Evolutionary conservation across 2,888 invertebrate genomes (phyloP).

Genomic region (Agelastica alni): DNA sequence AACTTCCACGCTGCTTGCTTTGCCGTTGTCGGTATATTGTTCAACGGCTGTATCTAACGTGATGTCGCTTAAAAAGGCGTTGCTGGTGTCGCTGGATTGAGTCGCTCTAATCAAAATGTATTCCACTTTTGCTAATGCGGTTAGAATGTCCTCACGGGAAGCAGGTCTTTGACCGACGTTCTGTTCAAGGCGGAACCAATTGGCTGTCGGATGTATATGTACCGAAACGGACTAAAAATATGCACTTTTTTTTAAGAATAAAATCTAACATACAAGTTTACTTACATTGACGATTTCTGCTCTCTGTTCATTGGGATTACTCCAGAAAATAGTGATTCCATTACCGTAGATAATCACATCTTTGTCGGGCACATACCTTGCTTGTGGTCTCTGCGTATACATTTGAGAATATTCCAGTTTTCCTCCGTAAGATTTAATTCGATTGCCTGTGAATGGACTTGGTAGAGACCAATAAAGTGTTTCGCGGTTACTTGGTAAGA

Average conservation of each 20-base stretch:
- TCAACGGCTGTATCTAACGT: conserved; percentile 82
- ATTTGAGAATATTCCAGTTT: conserved; percentile 73
- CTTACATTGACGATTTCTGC: conserved; percentile 67
- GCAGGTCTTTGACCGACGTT: conserved; percentile 62
- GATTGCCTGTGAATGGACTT: conserved; percentile 68
- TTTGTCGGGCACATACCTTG: conserved; percentile 66
- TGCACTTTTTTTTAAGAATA: background rate
- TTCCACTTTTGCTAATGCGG: conserved; percentile 80
- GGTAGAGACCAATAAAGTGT: conserved; percentile 79
- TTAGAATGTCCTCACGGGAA: conserved; percentile 82
- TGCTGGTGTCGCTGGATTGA: conserved; percentile 65
- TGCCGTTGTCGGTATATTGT: conserved; percentile 61
- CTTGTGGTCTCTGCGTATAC: conserved; percentile 62
- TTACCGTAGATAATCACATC: conserved; percentile 84
- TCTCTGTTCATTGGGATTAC: conserved; percentile 63
- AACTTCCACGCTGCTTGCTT: conserved; percentile 79
- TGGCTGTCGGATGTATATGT: conserved; percentile 64
- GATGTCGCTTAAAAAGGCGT: conserved; percentile 78
- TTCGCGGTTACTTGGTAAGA: conserved; percentile 56
- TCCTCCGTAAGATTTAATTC: conserved; percentile 88
- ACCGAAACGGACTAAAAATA: conserved; percentile 64
- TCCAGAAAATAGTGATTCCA: conserved; percentile 77
- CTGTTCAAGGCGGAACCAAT: conserved; percentile 67
- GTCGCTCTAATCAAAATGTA: conserved; percentile 84
- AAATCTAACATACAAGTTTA: conserved; percentile 17